Evolutionary conservation across 2,797 vertebrate genomes (phyloP).

Genomic region (Chanos chanos): DNA sequence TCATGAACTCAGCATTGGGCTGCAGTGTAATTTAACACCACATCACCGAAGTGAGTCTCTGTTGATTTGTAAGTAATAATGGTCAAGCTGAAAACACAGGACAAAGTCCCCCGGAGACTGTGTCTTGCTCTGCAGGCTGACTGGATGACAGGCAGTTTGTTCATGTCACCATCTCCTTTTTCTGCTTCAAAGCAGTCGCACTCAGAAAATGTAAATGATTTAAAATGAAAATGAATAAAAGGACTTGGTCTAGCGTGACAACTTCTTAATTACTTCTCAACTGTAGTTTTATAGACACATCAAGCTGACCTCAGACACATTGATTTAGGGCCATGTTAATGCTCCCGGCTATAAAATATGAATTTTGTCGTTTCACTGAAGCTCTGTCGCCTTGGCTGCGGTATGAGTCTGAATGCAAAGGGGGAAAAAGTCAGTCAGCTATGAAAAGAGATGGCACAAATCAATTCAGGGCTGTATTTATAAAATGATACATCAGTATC

Average conservation of each 20-base stretch:
- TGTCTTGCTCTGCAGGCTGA: no score
- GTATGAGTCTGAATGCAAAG: not conserved
- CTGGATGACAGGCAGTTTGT: constrained; percentile 1
- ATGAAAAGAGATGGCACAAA: not conserved
- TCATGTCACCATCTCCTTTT: not conserved
- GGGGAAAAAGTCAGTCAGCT: not conserved
- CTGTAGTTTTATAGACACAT: constrained; percentile 8
- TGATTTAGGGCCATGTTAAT: constrained; percentile 22
- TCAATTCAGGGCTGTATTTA: constrained; percentile 11
- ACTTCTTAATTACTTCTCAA: constrained; percentile 28
- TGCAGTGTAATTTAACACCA: no score
- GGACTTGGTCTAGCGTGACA: constrained; percentile 1
- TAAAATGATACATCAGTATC: not conserved
- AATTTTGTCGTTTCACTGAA: constrained; percentile 14
- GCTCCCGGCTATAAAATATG: constrained; percentile 11
- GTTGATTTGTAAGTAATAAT: no score
- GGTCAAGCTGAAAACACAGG: no score
- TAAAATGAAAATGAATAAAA: no score
- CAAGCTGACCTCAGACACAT: constrained; percentile 1
- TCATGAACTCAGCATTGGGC: no score
- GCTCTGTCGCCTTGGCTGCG: not conserved
- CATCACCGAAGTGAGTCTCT: no score
- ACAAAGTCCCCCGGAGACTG: no score
- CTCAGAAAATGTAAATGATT: constrained; percentile 24
- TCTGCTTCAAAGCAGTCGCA: not conserved